Evolutionary conservation across 2,113 vertebrate genomes (phyloP), one percentile per base, ranked within the genome.

Genomic region (Chamaetylas fuelleborni): DNA sequence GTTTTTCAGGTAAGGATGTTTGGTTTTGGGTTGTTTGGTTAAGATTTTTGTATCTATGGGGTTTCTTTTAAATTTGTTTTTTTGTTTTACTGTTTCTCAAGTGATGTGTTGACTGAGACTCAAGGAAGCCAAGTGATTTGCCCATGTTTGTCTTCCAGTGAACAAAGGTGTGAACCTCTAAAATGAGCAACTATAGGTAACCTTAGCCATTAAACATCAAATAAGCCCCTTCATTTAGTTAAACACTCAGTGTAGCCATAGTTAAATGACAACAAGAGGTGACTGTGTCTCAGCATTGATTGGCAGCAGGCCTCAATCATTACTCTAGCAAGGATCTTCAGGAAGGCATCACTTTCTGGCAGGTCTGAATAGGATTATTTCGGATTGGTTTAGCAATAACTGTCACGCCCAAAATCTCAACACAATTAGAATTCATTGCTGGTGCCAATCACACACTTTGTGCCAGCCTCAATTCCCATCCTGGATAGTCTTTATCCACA

Each of bases 261-360:
- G 60, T 38, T 72, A 80, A 85, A 91, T 78, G 71, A 72, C 67
- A 95, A 50, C 20, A 96, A 91, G 92, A 53, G 89, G 42, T 0
- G 3, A 58, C 84, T 92, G 89, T 84, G 54, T 62, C 83, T 92
- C 33, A 58, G 38, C 40, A 54, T 34, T 96, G 92, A 96, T 45
- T 89, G 97, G 48, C 89, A 96, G 42, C 6, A 2, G 16, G 34
- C 81, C 95, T 97, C 96, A 96, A 86, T 97, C 92, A 93, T 84
- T 83, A 72, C 76, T 80, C 43, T 65, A 66, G 79, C 71, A 73
- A 79, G 34, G 58, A 70, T 62, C 43, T 53, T 62, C 51, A 34
- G 57, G 69, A 93, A 70, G 18, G 11, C 70, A 94, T 89, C 85
- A 66, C 47, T 94, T 73, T 67, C 61, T 90, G 85, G 85, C 82